Evolutionary conservation across 1,140 invertebrate genomes (phyloP), one percentile per base, ranked within the genome.

Genomic region (Drosophila tani): DNA sequence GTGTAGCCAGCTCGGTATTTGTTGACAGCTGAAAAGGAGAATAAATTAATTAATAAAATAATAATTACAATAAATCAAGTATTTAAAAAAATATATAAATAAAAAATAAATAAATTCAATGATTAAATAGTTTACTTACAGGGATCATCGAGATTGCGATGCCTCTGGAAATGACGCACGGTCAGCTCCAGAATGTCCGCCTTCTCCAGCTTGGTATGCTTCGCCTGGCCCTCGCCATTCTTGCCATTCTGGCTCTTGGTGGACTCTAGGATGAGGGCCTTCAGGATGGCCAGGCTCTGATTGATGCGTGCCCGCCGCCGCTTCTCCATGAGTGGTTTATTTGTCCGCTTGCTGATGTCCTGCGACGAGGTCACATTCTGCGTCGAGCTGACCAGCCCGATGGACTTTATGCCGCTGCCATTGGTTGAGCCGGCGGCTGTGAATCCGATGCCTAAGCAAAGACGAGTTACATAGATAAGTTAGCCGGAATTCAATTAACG

Each of bases 251-350:
- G 90, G 93, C 80, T 95, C 95, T 93, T 94, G 40, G 93, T 93
- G 15, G 93, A 93, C 82, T 94, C 96, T 47, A 98, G 94, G 79
- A 98, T 97, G 21, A 98, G 94, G 45, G 95, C 95, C 93, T 98
- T 98, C 29, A 98, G 94, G 85, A 97, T 96, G 71, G 96, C 95
- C 78, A 98, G 93, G 85, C 96, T 97, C 87, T 97, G 96, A 93
- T 98, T 98, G 91, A 98, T 98, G 66, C 97, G 94, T 14, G 97
- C 97, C 79, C 97, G 93, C 69, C 97, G 93, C 92, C 96, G 94
- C 94, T 98, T 98, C 94, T 98, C 97, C 97, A 98, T 98, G 88
- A 98, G 95, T 84, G 97, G 97, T 94, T 98, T 98, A 93, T 97
- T 97, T 66, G 96, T 96, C 66, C 94, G 87, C 78, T 94, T 91